phyloP scores from a whole-genome alignment of 2,888 invertebrate genomes.

The Drosophila quinaria region DNA sequence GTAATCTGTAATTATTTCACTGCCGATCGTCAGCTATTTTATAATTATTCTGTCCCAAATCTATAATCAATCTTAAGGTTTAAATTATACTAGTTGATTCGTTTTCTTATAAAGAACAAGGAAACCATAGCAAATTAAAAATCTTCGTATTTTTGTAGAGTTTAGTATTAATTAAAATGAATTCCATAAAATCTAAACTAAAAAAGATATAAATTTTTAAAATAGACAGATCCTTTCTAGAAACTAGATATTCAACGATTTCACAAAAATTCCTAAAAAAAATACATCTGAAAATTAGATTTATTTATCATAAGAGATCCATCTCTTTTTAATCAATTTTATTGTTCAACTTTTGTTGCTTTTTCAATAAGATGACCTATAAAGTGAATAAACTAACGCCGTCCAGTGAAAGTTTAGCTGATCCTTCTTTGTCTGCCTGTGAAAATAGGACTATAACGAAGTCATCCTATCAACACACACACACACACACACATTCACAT shows the following conservation, averaged over 20 bases:
- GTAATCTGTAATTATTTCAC: neutral
- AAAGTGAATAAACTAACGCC: slow-evolving; percentile 2
- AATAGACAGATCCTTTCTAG: too few relatives aligned
- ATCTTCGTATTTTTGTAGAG: neutral
- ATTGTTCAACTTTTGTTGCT: slow-evolving; percentile 28
- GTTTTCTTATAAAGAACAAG: neutral
- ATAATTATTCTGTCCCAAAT: neutral
- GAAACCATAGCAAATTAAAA: neutral
- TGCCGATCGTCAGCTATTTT: neutral
- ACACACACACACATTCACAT: slow-evolving; percentile 10
- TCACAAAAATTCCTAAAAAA: too few relatives aligned
- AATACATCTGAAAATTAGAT: too few relatives aligned
- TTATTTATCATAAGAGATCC: neutral
- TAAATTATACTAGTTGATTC: neutral
- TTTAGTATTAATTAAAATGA: too few relatives aligned
- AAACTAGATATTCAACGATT: too few relatives aligned
- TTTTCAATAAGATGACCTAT: slow-evolving; percentile 35
- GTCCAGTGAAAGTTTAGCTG: slow-evolving; percentile 51
- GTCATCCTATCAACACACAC: slow-evolving; percentile 23
- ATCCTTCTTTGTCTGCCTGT: slow-evolving; percentile 26
- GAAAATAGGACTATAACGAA: slow-evolving; percentile 55
- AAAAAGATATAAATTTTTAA: too few relatives aligned
- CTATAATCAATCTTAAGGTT: neutral
- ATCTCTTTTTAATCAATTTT: neutral
- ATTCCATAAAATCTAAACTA: neutral